Conservation (phyloP, 1,140 invertebrate species). For the Callitettix versicolor region DNA sequence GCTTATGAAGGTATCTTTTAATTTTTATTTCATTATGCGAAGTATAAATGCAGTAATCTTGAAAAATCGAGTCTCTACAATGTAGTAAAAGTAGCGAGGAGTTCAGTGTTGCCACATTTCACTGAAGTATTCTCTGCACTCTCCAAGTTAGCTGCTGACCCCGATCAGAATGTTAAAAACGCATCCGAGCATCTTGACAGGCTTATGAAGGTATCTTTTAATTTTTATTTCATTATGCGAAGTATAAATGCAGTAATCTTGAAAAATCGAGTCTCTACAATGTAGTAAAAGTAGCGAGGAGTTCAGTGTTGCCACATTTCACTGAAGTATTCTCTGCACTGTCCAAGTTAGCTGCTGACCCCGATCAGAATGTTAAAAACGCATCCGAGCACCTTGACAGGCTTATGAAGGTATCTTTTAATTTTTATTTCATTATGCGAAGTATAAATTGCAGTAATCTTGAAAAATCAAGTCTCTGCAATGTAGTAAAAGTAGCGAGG, state of each 20-base stretch:
- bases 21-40: no score
- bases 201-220: conserved; percentile 90
- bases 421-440: no score
- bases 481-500: conserved; percentile 93
- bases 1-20: conserved; percentile 78
- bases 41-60: no score
- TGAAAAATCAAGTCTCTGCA: conserved; percentile 95
- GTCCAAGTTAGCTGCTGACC: conserved; percentile 84
- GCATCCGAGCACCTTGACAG: conserved; percentile 89
- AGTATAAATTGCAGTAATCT: no score
- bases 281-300: conserved; percentile 90
- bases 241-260: no score
- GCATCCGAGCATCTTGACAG: conserved; percentile 89
- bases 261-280: conserved; percentile 95
- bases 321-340: conserved; percentile 88
- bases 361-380: conserved; percentile 90
- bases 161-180: conserved; percentile 90
- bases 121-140: conserved; percentile 88
- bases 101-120: conserved; percentile 77
- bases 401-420: conserved; percentile 90
- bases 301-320: conserved; percentile 77
- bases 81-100: conserved; percentile 90
- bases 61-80: conserved; percentile 95
- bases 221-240: no score
- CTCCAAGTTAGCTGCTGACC: conserved; percentile 84